Percentiles rank a stretch among this genome's conserved stretches.
These are phyloP conservation scores for Orchestia grillus DNA, from an alignment of 1,140 invertebrate genomes.

Conservation along the genomic window DNA sequence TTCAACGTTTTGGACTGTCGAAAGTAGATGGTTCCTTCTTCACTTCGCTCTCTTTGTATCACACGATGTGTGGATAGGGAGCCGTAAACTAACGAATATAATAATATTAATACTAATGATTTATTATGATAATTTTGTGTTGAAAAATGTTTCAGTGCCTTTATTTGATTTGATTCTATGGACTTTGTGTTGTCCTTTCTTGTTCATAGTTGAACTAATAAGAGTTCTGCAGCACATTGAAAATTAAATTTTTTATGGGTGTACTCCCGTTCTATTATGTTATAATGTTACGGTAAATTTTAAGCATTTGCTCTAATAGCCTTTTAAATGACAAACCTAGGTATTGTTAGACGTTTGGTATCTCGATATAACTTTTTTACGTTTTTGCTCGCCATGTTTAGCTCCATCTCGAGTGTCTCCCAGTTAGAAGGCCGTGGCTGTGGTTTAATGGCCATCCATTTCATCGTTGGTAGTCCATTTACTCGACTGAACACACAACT, in stretches of 20 bases:
- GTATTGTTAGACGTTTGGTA: not conserved
- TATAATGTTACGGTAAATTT: not conserved
- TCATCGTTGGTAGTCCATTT: slow-evolving; percentile 32
- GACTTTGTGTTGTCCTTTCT: not conserved
- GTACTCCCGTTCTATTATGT: not conserved
- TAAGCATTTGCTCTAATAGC: not conserved
- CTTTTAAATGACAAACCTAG: not conserved
- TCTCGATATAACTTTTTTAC: not conserved
- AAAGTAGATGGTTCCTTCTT: no score
- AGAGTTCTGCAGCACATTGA: not conserved
- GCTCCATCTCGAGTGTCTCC: not conserved
- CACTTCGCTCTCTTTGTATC: no score
- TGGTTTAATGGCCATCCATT: not conserved
- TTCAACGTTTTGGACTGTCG: no score
- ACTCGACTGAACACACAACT: slow-evolving; percentile 34
- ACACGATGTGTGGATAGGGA: no score
- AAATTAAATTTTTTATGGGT: not conserved
- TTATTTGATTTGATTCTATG: no score
- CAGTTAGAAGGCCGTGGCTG: not conserved
- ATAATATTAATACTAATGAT: no score
- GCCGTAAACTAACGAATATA: no score
- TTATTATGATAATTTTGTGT: no score
- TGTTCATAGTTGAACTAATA: not conserved
- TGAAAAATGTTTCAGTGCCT: no score
- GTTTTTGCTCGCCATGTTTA: not conserved